Base-by-base conservation (phyloP, 2,113 vertebrate species). In the Cynocephalus volans region DNA sequence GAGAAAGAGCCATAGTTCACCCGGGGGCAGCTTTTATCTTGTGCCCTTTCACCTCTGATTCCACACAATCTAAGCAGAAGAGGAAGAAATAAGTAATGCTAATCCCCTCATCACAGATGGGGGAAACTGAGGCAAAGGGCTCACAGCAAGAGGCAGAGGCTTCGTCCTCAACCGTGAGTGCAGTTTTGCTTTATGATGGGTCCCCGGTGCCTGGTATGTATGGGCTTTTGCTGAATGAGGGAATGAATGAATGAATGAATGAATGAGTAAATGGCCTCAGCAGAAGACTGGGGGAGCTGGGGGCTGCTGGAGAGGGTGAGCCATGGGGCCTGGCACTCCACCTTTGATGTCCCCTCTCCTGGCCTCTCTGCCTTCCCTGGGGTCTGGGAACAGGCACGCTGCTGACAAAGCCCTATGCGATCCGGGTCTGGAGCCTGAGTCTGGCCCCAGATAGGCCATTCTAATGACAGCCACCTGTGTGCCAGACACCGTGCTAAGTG, bases 81-180 rank as follows among this genome's bases (percentile, higher is more conserved):
- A 60, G 83, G 92, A 84, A 62, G 93, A 69, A 84, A 64, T 13
- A n/a, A 81, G 79, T 97, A 48, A 93, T 60, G 90, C 89, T 93
- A 91, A 97, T 64, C 17, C 97, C 87, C 82, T 93, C 67, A 1
- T 8, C 50, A 45, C 73, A 92, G 56, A 23, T 33, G 69, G 86
- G 86, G 70, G 75, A 96, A 82, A 65, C 77, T 0, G 69, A 84
- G 21, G 60, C 58, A 1, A 6, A 41, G 48, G 0, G 3, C 48
- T 41, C 33, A 2, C 0, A 28, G 48, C 75, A 41, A 64, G 80
- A 62, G 56, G 54, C 60, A 50, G 91, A 54, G 75, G 48, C 56
- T 72, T 24, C 0, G 4, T 36, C 77, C 50, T 70, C 18, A 10
- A 11, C 41, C 10, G 0, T 11, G 45, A 11, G 3, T 6, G 8